Percentiles rank a stretch among this genome's conserved stretches.
Conservation (phyloP, 2,888 invertebrate species). For the Biston betularia region DNA sequence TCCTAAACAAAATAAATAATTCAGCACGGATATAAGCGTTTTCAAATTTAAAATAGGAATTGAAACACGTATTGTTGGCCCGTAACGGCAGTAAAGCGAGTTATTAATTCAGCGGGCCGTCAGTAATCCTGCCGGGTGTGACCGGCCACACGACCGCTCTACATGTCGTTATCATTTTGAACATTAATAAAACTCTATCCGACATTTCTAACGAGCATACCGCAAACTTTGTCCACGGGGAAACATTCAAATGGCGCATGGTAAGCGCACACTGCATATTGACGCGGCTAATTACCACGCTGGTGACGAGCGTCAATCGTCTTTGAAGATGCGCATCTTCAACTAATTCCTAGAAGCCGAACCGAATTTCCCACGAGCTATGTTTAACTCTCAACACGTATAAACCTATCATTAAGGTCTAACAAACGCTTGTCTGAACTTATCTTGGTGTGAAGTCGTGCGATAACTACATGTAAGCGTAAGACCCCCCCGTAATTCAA, state of each 20-base stretch:
- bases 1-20: constrained; percentile 54
- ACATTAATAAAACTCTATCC: constrained; percentile 77
- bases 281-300: constrained; percentile 65
- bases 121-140: constrained; percentile 64
- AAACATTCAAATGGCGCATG: constrained; percentile 67
- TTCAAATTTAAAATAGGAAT: constrained; percentile 67
- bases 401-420: constrained; percentile 8
- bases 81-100: constrained; percentile 59
- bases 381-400: constrained; percentile 7
- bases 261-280: constrained; percentile 62
- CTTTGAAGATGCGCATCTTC: constrained; percentile 3
- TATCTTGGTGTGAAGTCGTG: constrained; percentile 10
- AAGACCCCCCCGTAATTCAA: constrained; percentile 11
- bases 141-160: constrained; percentile 51
- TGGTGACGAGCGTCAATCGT: constrained; percentile 20
- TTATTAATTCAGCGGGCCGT: constrained; percentile 73
- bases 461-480: constrained; percentile 5
- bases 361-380: constrained; percentile 2
- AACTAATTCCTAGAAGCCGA: background rate
- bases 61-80: constrained; percentile 63
- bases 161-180: constrained; percentile 77
- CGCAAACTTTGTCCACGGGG: constrained; percentile 66
- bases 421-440: constrained; percentile 2
- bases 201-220: constrained; percentile 62
- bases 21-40: constrained; percentile 53